These are phyloP conservation scores for Altica lythri DNA, from an alignment of 2,888 invertebrate species.

Conservation along the genomic window DNA sequence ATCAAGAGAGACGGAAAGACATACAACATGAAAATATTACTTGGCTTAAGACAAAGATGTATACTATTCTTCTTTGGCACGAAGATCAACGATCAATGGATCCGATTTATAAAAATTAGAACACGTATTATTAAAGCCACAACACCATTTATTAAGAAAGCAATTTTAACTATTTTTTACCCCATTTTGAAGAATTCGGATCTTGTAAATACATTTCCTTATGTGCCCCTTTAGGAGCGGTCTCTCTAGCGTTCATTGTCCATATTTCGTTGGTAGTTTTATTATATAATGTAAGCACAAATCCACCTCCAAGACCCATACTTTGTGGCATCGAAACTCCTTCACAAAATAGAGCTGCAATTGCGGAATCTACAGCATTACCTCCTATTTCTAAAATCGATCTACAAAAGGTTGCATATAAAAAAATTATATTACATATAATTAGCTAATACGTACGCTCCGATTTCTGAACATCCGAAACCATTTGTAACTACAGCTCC, in stretches of 20 bases:
- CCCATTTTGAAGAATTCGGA: slow-evolving; percentile 32
- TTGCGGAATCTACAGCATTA: slow-evolving; percentile 83
- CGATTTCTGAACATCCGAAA: slow-evolving; percentile 38
- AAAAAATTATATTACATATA: background rate
- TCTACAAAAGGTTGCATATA: slow-evolving; percentile 59
- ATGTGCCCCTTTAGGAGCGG: slow-evolving; percentile 71
- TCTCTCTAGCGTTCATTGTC: slow-evolving; percentile 77
- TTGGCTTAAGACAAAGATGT: too few relatives aligned
- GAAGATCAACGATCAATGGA: too few relatives aligned
- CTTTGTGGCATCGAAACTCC: slow-evolving; percentile 84
- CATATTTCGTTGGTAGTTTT: slow-evolving; percentile 63
- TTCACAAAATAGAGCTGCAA: slow-evolving; percentile 84
- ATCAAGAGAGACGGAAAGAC: too few relatives aligned
- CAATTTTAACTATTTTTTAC: slow-evolving; percentile 27
- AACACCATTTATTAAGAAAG: too few relatives aligned
- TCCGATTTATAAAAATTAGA: too few relatives aligned
- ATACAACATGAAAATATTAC: too few relatives aligned
- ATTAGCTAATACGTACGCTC: slow-evolving; percentile 37
- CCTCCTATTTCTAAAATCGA: slow-evolving; percentile 73
- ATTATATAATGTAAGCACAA: slow-evolving; percentile 82
- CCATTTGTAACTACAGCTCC: slow-evolving; percentile 41
- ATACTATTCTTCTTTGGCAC: too few relatives aligned
- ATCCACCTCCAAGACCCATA: slow-evolving; percentile 90
- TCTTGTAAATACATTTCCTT: slow-evolving; percentile 65
- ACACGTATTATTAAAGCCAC: too few relatives aligned